Evolutionary conservation across 2,888 invertebrate genomes (phyloP).

Genomic region (Lordiphosa andalusiaca): DNA sequence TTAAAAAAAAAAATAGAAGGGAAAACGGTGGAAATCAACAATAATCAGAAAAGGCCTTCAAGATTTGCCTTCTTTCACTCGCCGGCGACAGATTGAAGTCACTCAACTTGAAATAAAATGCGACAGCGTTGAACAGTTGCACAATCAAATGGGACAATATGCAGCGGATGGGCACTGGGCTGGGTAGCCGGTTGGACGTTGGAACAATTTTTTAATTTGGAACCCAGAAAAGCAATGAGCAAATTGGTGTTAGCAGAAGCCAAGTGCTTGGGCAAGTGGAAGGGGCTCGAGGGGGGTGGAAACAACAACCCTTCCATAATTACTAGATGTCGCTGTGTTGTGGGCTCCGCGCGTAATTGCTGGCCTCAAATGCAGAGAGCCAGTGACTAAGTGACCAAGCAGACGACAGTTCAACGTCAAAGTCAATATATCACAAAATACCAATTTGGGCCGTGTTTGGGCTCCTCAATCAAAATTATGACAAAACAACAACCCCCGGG

Average conservation of each 20-base stretch:
- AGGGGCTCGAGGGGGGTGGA: slow-evolving; percentile 7
- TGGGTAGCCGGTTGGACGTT: slow-evolving; percentile 2
- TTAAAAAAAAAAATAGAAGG: slow-evolving; percentile 20
- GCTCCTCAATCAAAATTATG: slow-evolving; percentile 77
- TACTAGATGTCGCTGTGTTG: slow-evolving; percentile 24
- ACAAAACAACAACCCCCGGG: slow-evolving; percentile 65
- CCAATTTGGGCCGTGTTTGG: slow-evolving; percentile 59
- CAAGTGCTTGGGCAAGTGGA: slow-evolving; percentile 55
- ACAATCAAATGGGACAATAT: slow-evolving; percentile 66
- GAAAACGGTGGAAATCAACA: slow-evolving; percentile 21
- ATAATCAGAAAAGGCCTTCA: slow-evolving; percentile 58
- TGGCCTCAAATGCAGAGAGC: slow-evolving; percentile 6
- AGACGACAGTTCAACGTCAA: slow-evolving; percentile 58
- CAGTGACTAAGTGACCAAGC: slow-evolving; percentile 58
- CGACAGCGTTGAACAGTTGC: slow-evolving; percentile 73
- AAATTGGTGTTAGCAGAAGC: slow-evolving; percentile 76
- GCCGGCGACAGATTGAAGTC: slow-evolving; percentile 80
- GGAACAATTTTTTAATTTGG: slow-evolving; percentile 64
- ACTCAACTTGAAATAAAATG: slow-evolving; percentile 79
- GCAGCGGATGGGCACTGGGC: slow-evolving; percentile 3
- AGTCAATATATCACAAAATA: slow-evolving; percentile 75
- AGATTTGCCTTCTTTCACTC: slow-evolving; percentile 46
- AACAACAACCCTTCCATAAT: slow-evolving; percentile 58
- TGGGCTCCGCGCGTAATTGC: slow-evolving; percentile 42
- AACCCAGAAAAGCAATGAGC: slow-evolving; percentile 64